Conservation (phyloP, 2,888 invertebrate genomes). For the Eumacrocentrus americanus region DNA sequence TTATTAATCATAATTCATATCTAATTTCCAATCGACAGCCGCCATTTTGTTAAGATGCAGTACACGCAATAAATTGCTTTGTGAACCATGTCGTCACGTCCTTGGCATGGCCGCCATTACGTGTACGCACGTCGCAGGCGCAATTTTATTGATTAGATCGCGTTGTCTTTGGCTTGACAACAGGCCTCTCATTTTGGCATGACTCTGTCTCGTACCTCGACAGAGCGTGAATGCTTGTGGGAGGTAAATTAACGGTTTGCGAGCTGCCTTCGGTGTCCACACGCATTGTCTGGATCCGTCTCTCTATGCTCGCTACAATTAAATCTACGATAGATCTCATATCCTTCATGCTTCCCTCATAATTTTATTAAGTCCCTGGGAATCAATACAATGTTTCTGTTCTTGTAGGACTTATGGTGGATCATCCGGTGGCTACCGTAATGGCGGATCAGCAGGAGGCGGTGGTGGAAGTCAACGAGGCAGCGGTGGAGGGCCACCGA, state of each 20-base stretch:
- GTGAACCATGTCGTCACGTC: slow-evolving; percentile 18
- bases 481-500: slow-evolving; percentile 33
- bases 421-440: slow-evolving; percentile 46
- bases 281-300: slow-evolving; percentile 76
- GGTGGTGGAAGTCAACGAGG: slow-evolving; percentile 39
- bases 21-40: background rate
- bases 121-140: slow-evolving; percentile 40
- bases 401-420: slow-evolving; percentile 52
- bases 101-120: slow-evolving; percentile 39
- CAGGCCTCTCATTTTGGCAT: slow-evolving; percentile 77
- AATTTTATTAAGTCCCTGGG: too few relatives aligned
- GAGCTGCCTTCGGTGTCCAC: slow-evolving; percentile 84
- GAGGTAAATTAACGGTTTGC: slow-evolving; percentile 69
- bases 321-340: background rate
- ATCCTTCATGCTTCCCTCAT: too few relatives aligned
- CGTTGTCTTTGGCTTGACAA: slow-evolving; percentile 10
- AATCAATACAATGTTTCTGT: background rate
- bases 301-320: slow-evolving; percentile 72
- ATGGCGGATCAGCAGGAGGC: slow-evolving; percentile 44
- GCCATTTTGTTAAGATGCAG: background rate
- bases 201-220: slow-evolving; percentile 68
- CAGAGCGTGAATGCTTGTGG: slow-evolving; percentile 78
- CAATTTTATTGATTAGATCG: slow-evolving; percentile 38
- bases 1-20: background rate
- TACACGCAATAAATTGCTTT: background rate